Base-by-base conservation (phyloP, 2,888 invertebrate species). In the Oscheius onirici region DNA sequence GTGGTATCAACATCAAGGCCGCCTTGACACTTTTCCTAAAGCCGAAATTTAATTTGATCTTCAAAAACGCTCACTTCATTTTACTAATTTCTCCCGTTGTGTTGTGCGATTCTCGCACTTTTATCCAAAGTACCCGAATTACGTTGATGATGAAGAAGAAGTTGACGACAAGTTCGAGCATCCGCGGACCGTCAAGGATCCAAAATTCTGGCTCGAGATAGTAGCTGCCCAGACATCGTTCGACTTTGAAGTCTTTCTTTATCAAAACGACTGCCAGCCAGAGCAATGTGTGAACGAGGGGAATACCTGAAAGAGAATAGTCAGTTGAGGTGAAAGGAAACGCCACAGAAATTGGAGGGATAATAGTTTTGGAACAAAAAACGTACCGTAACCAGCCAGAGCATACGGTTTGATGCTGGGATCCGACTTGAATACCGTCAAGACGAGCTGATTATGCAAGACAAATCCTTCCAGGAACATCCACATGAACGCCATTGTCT, bases 401-500 rank as follows among this genome's bases (percentile, higher is more conserved):
- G 88, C 85, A 77, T 88, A 89, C 13, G 88, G 75, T 58, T 58
- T 57, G 3, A 86, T 73, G 74, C 88, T 88, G 1, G 89, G 89
- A 69, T 88, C 88, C 22, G 88, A 86, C 17, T 88, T 88, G 84
- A 90, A 90, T 15, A 90, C 90, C 69, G 91, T 91, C 17, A 94
- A 93, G 1, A 89, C 90, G 49, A 90, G 87, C 46, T 95, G 92
- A 88, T 94, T 92, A 88, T 95, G 93, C 26, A 97, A 90, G 87
- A 94, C 94, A 15, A 95, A 90, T 0, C 82, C 96, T 88, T 97
- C 96, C 66, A 95, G 92, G 84, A 96, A 93, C 95, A 96, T 96
- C 95, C 97, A 97, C 91, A 93, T 92, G 87, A 95, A 96, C 92
- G 94, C 94, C 0, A 93, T 93, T 0, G 94, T 93, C 76, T 93